Evolutionary conservation across 2,797 vertebrate genomes (phyloP), one percentile per base, ranked within the genome.

Genomic region (Coregonus ussuriensis): DNA sequence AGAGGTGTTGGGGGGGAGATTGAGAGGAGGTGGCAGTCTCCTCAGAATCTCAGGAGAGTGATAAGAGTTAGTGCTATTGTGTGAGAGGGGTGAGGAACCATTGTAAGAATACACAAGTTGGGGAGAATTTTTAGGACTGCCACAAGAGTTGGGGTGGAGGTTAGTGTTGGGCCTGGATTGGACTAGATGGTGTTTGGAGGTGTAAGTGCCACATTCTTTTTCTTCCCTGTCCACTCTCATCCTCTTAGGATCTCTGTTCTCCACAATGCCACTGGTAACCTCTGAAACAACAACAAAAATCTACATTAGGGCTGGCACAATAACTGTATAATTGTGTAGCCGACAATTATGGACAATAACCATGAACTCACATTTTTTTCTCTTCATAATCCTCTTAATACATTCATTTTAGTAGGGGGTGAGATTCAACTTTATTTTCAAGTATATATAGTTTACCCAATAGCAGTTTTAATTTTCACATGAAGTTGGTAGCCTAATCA

Each of bases 61-160:
- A 71, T 91, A 88, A 80, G 90, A 83, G 85, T 91, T 91, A 79
- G 88, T 82, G 84, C 82, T 74, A 54, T 87, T 75, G 81, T 91
- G 89, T 33, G 85, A 82, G 51, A 90, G 86, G 77, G 89, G 87
- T 74, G 94, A 89, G 81, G 93, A 93, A 79, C 95, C 94, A 82
- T 96, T 95, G 88, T 94, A 93, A 56, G 95, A 92, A 85, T 91
- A 93, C 80, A 92, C 87, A 76, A 90, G 88, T 72, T 92, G 91
- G 77, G 93, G 87, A 79, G 91, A 86, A 78, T 93, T 85, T 83
- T 92, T 92, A 65, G 90, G 93, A 85, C 88, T 93, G 88, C 87
- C 87, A 82, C 88, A 89, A 76, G 89, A 87, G 87, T 92, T 92
- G 67, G 92, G 78, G 63, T 87, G 89, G 66, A 91, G 79, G 80